Conservation (phyloP, 2,888 invertebrate species). For the Drosophila tanythrix region DNA sequence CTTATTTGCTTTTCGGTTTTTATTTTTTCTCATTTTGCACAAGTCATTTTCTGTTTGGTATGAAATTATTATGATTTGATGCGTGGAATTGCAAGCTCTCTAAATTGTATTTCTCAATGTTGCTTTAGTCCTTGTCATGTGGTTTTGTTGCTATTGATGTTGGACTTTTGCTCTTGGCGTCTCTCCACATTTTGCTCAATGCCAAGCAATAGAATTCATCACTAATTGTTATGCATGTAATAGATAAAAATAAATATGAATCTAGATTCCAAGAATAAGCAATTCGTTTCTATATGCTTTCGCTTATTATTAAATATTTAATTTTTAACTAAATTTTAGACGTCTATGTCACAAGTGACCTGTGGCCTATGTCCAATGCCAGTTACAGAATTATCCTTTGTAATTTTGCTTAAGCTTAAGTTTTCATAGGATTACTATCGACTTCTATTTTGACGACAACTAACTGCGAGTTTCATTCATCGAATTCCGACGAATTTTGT, state of each 20-base stretch:
- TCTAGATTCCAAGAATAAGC: not conserved
- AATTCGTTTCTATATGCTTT: not conserved
- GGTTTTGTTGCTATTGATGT: constrained; percentile 4
- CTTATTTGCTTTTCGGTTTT: constrained; percentile 5
- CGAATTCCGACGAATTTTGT: not conserved
- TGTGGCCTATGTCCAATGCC: not conserved
- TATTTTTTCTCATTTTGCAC: constrained; percentile 26
- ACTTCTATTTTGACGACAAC: too few species aligned
- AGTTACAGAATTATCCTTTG: not conserved
- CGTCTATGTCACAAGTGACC: not conserved
- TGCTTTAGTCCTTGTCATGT: not conserved
- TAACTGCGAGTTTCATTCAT: too few species aligned
- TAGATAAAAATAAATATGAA: not conserved
- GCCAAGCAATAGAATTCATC: constrained; percentile 55
- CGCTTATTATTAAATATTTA: not conserved
- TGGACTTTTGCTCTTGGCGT: constrained; percentile 27
- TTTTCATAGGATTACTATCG: not conserved
- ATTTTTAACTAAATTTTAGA: not conserved
- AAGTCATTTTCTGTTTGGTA: constrained; percentile 70
- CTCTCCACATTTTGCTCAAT: constrained; percentile 60
- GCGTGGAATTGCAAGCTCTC: constrained; percentile 34
- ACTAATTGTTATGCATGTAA: constrained; percentile 63
- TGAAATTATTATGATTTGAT: constrained; percentile 65
- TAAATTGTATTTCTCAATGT: constrained; percentile 37
- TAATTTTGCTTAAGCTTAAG: not conserved